phyloP scores from a whole-genome alignment of 2,113 vertebrate species.

The Tapirus terrestris region DNA sequence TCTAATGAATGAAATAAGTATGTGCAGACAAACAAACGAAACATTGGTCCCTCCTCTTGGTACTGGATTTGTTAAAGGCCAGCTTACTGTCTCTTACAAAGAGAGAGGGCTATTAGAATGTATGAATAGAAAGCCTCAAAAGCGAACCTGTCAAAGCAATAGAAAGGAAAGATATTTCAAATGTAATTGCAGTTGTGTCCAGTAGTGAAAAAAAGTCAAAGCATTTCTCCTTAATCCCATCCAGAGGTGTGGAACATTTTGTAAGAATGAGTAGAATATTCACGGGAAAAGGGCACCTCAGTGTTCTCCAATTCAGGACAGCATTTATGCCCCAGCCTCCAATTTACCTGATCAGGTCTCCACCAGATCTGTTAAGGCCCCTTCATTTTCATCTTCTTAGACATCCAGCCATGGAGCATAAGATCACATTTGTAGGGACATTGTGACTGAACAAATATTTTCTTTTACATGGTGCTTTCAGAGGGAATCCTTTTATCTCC shows the following conservation, averaged over 20 bases:
- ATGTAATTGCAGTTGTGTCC: conserved; percentile 74
- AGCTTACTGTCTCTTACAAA: conserved; percentile 34
- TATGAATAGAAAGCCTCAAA: conserved; percentile 75
- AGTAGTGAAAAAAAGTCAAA: conserved; percentile 45
- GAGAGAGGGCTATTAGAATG: conserved; percentile 61
- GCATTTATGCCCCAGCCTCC: neutral
- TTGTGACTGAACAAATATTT: conserved; percentile 72
- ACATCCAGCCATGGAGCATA: conserved; percentile 10
- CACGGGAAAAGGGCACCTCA: conserved; percentile 21
- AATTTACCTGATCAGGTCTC: conserved; percentile 50
- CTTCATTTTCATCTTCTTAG: conserved; percentile 73
- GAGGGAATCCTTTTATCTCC: conserved; percentile 72
- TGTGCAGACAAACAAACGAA: neutral
- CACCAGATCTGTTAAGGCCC: conserved; percentile 47
- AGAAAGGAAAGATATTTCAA: conserved; percentile 72
- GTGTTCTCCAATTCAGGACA: conserved; percentile 35
- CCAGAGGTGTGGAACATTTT: conserved; percentile 29
- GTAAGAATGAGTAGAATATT: conserved; percentile 58
- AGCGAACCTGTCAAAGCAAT: conserved; percentile 23
- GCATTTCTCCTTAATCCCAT: conserved; percentile 60
- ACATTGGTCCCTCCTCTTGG: neutral
- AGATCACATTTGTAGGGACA: conserved; percentile 60
- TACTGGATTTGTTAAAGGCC: conserved; percentile 50
- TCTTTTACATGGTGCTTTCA: conserved; percentile 64
- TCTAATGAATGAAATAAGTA: conserved; percentile 61